Evolutionary conservation across 2,797 vertebrate genomes (phyloP).

Genomic region (Hafferia zeledoni): DNA sequence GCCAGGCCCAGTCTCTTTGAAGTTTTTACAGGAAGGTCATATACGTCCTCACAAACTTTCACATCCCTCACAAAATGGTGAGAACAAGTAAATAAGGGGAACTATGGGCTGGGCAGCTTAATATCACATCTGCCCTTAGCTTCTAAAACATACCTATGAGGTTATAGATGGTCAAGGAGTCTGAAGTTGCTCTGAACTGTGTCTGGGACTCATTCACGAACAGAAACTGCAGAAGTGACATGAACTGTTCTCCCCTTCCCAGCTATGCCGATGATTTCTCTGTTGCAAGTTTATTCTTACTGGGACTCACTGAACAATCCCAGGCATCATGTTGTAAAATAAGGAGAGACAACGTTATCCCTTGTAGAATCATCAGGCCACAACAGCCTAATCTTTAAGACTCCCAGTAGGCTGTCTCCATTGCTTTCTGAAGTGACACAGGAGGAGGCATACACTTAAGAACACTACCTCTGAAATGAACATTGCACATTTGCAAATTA

Average conservation of each 20-base stretch:
- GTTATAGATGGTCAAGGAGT: neutral
- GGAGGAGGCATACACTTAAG: neutral
- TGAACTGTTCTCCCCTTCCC: neutral
- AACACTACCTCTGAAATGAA: neutral
- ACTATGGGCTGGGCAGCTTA: neutral
- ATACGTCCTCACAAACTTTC: neutral
- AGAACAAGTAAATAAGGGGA: neutral
- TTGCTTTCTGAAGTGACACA: neutral
- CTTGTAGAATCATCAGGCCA: neutral
- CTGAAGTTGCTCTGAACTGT: neutral
- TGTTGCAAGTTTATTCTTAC: neutral
- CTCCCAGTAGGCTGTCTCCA: neutral
- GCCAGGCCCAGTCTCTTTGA: neutral
- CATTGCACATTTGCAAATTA: neutral
- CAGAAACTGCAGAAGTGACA: neutral
- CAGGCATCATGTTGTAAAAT: neutral
- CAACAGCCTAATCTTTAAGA: neutral
- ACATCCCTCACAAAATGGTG: neutral
- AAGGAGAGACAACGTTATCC: neutral
- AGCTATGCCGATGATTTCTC: neutral
- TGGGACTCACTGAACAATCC: neutral
- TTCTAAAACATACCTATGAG: neutral
- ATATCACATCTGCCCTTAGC: neutral
- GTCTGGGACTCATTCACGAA: neutral
- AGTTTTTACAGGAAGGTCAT: neutral